A percentile compares a stretch with the other conserved stretches of the same genome.
Conservation (phyloP, 2,888 invertebrate genomes). For the Galerucella nymphaeae region DNA sequence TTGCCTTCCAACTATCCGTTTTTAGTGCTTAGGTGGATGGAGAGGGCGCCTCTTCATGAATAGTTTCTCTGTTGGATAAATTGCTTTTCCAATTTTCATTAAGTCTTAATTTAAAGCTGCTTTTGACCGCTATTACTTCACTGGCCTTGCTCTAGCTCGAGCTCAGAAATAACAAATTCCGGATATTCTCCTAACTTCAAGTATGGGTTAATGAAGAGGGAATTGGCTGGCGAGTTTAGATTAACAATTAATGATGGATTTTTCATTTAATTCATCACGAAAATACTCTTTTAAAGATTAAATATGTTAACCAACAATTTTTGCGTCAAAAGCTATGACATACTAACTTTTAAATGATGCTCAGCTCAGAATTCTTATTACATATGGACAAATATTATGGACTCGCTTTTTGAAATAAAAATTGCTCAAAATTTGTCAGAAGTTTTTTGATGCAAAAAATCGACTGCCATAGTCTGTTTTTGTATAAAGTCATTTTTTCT, state of each 20-base stretch:
- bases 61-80: slow-evolving; percentile 49
- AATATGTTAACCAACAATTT: too few relatives aligned
- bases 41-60: slow-evolving; percentile 44
- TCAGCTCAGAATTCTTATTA: too few relatives aligned
- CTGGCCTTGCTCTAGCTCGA: slow-evolving; percentile 20
- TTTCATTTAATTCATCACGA: slow-evolving; percentile 9
- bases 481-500: too few relatives aligned
- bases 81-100: slow-evolving; percentile 51
- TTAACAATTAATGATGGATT: slow-evolving; percentile 19
- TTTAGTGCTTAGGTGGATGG: slow-evolving; percentile 40
- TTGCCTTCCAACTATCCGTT: slow-evolving; percentile 52
- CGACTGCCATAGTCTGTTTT: too few relatives aligned
- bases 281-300: background rate
- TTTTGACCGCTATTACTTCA: slow-evolving; percentile 43
- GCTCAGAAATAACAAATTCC: slow-evolving; percentile 34
- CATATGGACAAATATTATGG: too few relatives aligned
- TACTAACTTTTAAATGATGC: too few relatives aligned
- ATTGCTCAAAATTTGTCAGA: too few relatives aligned
- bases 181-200: slow-evolving; percentile 13
- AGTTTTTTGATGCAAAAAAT: too few relatives aligned
- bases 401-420: too few relatives aligned
- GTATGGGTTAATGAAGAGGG: slow-evolving; percentile 19
- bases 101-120: slow-evolving; percentile 48
- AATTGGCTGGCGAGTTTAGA: slow-evolving; percentile 7
- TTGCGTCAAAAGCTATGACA: too few relatives aligned